phyloP scores from a whole-genome alignment of 2,888 invertebrate genomes.

The Nomada goodeniana region DNA sequence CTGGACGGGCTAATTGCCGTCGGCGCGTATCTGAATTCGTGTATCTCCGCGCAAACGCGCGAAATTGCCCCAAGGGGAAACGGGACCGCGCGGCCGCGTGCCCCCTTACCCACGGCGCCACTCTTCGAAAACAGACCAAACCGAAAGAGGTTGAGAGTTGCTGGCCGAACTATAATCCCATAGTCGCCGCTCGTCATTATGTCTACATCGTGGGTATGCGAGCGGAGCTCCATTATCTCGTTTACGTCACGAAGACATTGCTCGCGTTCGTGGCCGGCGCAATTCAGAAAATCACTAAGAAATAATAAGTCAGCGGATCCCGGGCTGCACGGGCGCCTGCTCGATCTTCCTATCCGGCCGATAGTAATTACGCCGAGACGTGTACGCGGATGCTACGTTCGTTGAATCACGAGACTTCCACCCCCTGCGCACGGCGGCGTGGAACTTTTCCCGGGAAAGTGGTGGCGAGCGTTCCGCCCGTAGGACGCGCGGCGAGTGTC shows the following conservation, averaged over 20 bases:
- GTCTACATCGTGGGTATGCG: constrained; percentile 80
- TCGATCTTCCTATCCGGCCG: constrained; percentile 56
- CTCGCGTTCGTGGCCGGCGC: constrained; percentile 73
- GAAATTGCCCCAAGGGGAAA: constrained; percentile 35
- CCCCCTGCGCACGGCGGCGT: constrained; percentile 31
- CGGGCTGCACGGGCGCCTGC: constrained; percentile 47
- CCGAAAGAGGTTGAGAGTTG: constrained; percentile 9
- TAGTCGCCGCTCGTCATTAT: constrained; percentile 78
- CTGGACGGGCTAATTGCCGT: constrained; percentile 58
- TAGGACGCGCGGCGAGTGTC: not conserved
- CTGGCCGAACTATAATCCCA: constrained; percentile 75
- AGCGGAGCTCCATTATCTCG: constrained; percentile 80
- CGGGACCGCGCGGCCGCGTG: not conserved
- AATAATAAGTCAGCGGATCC: constrained; percentile 78
- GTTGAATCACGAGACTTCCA: constrained; percentile 58
- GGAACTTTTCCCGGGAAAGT: constrained; percentile 29
- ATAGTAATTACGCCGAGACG: constrained; percentile 67
- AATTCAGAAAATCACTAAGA: constrained; percentile 83
- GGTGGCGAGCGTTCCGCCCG: not conserved
- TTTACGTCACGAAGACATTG: constrained; percentile 81
- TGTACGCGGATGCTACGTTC: constrained; percentile 61
- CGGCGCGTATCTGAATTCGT: constrained; percentile 59
- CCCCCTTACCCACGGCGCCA: not conserved
- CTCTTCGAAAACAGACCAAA: constrained; percentile 4
- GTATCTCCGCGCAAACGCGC: constrained; percentile 51